Conservation (phyloP, 2,113 vertebrate species). For the Myotis davidii region DNA sequence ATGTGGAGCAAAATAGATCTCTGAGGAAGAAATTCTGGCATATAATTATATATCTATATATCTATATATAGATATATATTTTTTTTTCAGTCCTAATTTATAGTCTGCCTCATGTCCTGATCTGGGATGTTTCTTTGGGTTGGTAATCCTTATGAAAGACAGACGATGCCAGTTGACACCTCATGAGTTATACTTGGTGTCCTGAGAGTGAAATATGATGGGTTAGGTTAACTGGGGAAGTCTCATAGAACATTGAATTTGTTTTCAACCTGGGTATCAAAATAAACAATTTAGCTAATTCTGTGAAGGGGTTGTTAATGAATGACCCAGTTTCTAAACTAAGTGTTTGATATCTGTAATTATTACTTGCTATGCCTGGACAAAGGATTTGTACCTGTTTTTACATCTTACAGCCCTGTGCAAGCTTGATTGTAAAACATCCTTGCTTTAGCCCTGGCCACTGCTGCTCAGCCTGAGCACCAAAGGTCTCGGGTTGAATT, state of each 20-base stretch:
- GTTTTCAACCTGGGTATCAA: not conserved
- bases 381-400: not conserved
- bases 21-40: not conserved
- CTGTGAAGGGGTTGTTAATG: not conserved
- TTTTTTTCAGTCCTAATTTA: not conserved
- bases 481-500: too few species aligned
- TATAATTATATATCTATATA: not conserved
- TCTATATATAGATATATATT: not conserved
- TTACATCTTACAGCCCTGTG: not conserved
- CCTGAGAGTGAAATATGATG: not conserved
- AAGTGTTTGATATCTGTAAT: not conserved
- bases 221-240: not conserved
- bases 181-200: not conserved
- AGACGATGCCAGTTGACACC: not conserved
- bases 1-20: not conserved
- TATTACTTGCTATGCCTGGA: not conserved
- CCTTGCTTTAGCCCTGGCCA: not conserved
- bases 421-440: not conserved
- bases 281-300: not conserved
- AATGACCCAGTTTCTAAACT: constrained; percentile 22
- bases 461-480: too few species aligned
- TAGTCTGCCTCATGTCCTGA: not conserved
- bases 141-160: not conserved
- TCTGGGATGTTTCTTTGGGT: not conserved
- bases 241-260: not conserved